Conservation (phyloP, 2,888 invertebrate species). For the Drosophila tripunctata region DNA sequence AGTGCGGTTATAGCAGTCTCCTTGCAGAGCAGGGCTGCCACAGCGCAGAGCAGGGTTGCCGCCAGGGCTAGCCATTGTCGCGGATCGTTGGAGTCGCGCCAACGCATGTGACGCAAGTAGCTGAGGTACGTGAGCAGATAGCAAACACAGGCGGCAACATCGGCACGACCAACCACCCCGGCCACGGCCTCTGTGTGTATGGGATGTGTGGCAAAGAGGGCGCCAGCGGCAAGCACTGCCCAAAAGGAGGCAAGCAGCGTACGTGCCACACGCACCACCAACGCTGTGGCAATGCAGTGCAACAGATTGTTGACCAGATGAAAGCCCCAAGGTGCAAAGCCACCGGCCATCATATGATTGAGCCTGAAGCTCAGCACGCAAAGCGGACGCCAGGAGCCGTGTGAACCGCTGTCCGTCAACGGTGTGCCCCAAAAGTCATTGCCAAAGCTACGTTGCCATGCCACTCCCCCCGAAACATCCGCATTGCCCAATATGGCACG, state of each 20-base stretch:
- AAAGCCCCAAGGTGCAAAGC: constrained; percentile 92
- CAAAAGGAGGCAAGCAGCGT: constrained; percentile 88
- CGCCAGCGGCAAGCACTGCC: constrained; percentile 90
- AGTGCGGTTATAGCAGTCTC: constrained; percentile 97
- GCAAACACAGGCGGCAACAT: constrained; percentile 95
- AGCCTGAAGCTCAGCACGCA: constrained; percentile 94
- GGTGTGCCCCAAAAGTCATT: constrained; percentile 99
- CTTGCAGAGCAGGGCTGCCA: constrained; percentile 95
- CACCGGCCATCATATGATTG: constrained; percentile 91
- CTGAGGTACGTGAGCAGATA: constrained; percentile 94
- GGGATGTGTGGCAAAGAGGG: constrained; percentile 97
- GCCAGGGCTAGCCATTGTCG: constrained; percentile 87
- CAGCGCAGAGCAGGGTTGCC: constrained; percentile 87
- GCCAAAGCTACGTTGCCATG: constrained; percentile 92
- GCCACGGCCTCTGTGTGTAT: constrained; percentile 99
- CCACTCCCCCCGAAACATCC: constrained; percentile 93
- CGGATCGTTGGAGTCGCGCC: constrained; percentile 85
- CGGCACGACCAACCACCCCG: constrained; percentile 97
- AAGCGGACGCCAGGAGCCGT: constrained; percentile 98
- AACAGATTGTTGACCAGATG: constrained; percentile 94
- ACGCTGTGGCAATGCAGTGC: constrained; percentile 92
- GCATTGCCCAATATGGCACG: constrained; percentile 97
- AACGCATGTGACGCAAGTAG: constrained; percentile 91
- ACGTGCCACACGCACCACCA: constrained; percentile 91
- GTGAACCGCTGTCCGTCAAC: constrained; percentile 95